Evolutionary conservation across 2,113 vertebrate species (phyloP), one percentile per base, ranked within the genome.

Genomic region (Paedocypris sp.): DNA sequence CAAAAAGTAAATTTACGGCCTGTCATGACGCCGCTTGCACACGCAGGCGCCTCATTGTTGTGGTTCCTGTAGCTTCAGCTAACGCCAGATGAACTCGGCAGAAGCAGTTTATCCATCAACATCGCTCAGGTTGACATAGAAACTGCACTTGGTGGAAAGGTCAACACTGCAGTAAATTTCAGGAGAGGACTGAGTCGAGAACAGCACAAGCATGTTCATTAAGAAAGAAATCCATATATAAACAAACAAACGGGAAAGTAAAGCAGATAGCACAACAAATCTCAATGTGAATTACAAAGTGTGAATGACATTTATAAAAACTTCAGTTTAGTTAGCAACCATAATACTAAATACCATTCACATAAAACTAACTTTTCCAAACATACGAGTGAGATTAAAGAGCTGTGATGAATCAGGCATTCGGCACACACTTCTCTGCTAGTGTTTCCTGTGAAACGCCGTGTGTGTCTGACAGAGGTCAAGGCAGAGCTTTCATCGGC

Each of bases 401-500:
- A 31, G 4, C 26, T 11, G 31, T 49, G 16, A n/a, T n/a, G 6
- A 13, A 19, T 52, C 23, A 59, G 15, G 66, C 60, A 66, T 15
- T 46, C 19, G 29, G 63, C 20, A 3, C 18, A 39, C 46, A 67
- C 35, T 18, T 19, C 28, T 39, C 26, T 41, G 56, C 18, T 42
- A 51, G 49, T 38, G 38, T 63, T 41, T 9, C 8, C 50, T 33
- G 25, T 43, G 43, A 31, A 57, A 32, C 47, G 42, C 67, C 58
- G 19, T 48, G 50, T 63, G 71, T 58, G 64, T 52, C 63, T 70
- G 73, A 77, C 38, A 32, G 2, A 51, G 41, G 68, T 58, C 59
- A 65, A 71, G 70, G 60, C 42, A 58, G 38, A 63, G 75, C 75
- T 80, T 80, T 80, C 74, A 79, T 68, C 82, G 74, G 59, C 70